These are phyloP conservation scores for Agonum fuliginosum DNA, from an alignment of 2,888 invertebrate genomes.

Conservation along the genomic window DNA sequence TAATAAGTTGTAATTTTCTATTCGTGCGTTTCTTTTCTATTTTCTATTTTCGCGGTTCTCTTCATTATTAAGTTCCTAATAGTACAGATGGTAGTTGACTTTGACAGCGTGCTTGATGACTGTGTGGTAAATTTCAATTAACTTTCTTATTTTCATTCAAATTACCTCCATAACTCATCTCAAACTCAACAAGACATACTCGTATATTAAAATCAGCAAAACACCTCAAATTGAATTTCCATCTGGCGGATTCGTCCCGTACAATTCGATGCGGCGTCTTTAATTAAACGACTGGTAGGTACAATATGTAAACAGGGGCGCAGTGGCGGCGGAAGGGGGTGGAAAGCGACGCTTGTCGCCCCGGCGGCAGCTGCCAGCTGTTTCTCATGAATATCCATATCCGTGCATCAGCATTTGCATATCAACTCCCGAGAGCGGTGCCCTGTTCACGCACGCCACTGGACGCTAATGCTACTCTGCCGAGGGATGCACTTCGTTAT, in stretches of 20 bases:
- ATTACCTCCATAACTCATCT: constrained; percentile 22
- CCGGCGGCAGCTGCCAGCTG: constrained; percentile 47
- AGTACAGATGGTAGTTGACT: not conserved
- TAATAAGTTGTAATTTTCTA: too few relatives aligned
- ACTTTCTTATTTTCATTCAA: constrained; percentile 35
- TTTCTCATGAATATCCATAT: constrained; percentile 56
- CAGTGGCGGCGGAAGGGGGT: constrained; percentile 8
- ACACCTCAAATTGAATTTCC: constrained; percentile 42
- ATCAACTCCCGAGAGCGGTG: constrained; percentile 6
- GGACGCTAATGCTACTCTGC: not conserved
- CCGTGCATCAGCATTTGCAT: constrained; percentile 43
- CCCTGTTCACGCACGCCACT: constrained; percentile 29
- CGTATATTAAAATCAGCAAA: constrained; percentile 36
- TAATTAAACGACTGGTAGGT: constrained; percentile 54
- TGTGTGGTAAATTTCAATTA: constrained; percentile 26
- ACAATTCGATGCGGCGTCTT: constrained; percentile 33
- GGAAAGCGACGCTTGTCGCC: constrained; percentile 22
- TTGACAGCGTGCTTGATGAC: too few relatives aligned
- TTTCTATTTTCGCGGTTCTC: too few relatives aligned
- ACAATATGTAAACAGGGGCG: constrained; percentile 52
- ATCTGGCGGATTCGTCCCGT: constrained; percentile 1
- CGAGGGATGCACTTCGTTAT: constrained; percentile 10
- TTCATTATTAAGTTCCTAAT: too few relatives aligned
- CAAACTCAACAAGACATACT: constrained; percentile 22
- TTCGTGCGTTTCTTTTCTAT: too few relatives aligned